Conservation (phyloP, 2,113 vertebrate genomes). For the Pagrus major region DNA sequence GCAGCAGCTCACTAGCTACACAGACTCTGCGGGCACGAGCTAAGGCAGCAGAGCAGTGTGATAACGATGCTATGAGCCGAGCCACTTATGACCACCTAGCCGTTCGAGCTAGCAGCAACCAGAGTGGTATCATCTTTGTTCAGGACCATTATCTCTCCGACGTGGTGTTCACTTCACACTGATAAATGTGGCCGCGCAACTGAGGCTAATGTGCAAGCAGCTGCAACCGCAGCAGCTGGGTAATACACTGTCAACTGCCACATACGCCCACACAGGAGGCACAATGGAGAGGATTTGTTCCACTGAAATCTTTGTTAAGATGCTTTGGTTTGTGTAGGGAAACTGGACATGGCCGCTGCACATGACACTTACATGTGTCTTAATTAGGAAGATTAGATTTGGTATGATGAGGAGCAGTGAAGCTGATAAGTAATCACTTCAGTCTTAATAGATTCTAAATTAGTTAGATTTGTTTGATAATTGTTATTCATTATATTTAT, state of each 20-base stretch:
- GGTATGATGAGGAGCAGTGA: constrained; percentile 12
- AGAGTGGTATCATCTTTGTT: constrained; percentile 64
- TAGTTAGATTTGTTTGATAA: constrained; percentile 10
- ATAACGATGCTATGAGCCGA: constrained; percentile 55
- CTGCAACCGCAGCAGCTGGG: constrained; percentile 65
- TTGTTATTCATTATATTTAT: not conserved
- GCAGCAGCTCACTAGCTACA: constrained; percentile 61
- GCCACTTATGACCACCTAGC: constrained; percentile 40
- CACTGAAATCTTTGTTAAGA: constrained; percentile 59
- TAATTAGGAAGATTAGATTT: not conserved
- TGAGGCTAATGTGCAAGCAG: constrained; percentile 68
- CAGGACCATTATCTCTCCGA: constrained; percentile 70
- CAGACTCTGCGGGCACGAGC: constrained; percentile 52
- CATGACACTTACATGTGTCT: constrained; percentile 4
- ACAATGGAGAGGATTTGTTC: constrained; percentile 67
- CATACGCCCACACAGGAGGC: constrained; percentile 60
- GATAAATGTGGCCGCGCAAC: constrained; percentile 65
- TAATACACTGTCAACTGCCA: constrained; percentile 61
- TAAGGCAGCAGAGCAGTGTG: constrained; percentile 38
- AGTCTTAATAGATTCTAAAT: not conserved
- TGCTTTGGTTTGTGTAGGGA: constrained; percentile 33
- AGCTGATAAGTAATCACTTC: not conserved
- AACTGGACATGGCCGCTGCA: constrained; percentile 26
- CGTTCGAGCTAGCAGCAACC: constrained; percentile 40
- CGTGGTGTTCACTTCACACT: constrained; percentile 46